Conservation (phyloP, 2,113 vertebrate genomes). For the Podilymbus podiceps region DNA sequence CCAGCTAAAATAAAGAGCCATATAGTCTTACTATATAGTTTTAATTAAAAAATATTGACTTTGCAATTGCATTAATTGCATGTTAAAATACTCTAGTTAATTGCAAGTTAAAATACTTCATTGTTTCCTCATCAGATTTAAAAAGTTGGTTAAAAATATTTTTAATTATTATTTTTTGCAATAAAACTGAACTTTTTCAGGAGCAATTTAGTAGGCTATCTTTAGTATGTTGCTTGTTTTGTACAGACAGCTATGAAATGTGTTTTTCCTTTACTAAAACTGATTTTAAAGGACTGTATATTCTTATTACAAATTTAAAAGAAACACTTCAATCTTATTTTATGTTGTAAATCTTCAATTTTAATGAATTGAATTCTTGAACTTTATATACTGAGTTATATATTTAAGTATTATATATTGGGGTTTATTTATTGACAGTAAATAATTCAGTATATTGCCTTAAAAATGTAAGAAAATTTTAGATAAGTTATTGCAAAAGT, state of each 20-base stretch:
- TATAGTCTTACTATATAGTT: not conserved
- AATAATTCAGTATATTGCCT: not conserved
- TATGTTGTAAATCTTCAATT: not conserved
- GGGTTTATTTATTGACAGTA: not conserved
- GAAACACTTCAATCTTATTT: not conserved
- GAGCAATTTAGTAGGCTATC: not conserved
- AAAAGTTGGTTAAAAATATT: not conserved
- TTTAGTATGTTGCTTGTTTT: not conserved
- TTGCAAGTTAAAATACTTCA: not conserved
- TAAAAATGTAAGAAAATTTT: not conserved
- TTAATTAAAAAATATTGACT: not conserved
- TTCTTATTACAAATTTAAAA: not conserved
- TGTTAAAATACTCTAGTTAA: not conserved
- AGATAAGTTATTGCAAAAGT: not conserved
- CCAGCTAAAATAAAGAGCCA: not conserved
- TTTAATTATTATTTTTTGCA: no score
- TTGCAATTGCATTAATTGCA: not conserved
- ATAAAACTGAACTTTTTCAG: not conserved
- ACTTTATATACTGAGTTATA: not conserved
- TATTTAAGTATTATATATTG: not conserved
- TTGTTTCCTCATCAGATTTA: not conserved
- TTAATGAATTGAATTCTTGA: not conserved
- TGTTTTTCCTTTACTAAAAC: not conserved
- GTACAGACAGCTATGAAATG: not conserved
- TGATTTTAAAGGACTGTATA: not conserved